Conservation (phyloP, 2,113 vertebrate genomes). For the Apodemus sylvaticus region DNA sequence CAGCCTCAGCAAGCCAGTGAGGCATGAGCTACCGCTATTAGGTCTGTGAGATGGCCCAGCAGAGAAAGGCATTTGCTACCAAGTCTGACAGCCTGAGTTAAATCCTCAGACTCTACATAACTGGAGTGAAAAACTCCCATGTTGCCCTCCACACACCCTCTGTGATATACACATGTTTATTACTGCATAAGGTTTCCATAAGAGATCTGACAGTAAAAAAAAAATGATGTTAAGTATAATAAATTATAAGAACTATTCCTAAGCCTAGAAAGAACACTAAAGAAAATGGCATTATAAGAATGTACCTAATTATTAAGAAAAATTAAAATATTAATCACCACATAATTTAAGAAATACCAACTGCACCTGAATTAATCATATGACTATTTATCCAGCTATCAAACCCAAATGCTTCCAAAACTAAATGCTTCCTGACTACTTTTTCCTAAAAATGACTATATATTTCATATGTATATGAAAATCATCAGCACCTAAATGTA, state of each 20-base stretch:
- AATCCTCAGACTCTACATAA: not conserved
- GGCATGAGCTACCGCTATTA: not conserved
- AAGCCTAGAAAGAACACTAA: conserved; percentile 43
- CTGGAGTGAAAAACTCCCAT: not conserved
- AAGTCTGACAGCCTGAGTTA: not conserved
- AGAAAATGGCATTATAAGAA: conserved; percentile 32
- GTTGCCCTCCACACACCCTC: not conserved
- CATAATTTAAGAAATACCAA: conserved; percentile 47
- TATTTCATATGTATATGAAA: too few relatives aligned
- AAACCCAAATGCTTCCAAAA: not conserved
- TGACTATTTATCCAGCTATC: conserved; percentile 50
- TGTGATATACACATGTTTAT: not conserved
- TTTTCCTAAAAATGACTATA: conserved; percentile 33
- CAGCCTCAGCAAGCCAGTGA: not conserved
- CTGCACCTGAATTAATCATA: conserved; percentile 19
- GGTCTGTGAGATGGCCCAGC: not conserved
- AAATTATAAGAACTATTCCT: conserved; percentile 39
- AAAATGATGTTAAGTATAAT: conserved; percentile 20
- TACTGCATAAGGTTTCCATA: not conserved
- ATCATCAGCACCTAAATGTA: not conserved
- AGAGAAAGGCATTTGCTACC: not conserved
- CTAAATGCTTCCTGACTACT: conserved; percentile 26
- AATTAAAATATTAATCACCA: conserved; percentile 28
- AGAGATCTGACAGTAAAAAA: conserved; percentile 29
- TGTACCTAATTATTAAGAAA: conserved; percentile 28